phyloP scores from a whole-genome alignment of 2,888 invertebrate genomes.

The Orthonevra nobilis region DNA sequence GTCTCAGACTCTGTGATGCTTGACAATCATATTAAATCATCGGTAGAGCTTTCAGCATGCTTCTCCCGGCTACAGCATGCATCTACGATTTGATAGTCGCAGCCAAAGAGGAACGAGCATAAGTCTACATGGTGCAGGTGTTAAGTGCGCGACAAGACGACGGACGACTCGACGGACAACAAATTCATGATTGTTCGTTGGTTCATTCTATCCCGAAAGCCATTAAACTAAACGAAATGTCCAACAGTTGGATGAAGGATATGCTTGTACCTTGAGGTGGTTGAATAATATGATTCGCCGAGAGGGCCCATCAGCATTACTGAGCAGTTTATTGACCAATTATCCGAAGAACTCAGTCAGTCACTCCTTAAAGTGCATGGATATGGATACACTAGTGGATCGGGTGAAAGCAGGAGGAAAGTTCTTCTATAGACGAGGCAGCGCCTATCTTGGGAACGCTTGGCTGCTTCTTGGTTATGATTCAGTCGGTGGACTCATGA shows the following conservation, averaged over 20 bases:
- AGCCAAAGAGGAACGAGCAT: conserved; percentile 44
- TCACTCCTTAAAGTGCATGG: conserved; percentile 32
- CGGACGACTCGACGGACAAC: conserved; percentile 55
- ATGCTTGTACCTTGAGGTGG: conserved; percentile 48
- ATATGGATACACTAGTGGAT: too few species aligned
- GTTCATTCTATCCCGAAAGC: conserved; percentile 38
- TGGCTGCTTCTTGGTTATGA: conserved; percentile 47
- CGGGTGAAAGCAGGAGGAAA: conserved; percentile 46
- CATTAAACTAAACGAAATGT: conserved; percentile 58
- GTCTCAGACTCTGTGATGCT: conserved; percentile 45
- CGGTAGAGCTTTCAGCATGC: conserved; percentile 26
- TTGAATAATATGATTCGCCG: conserved; percentile 23
- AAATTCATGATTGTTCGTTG: conserved; percentile 39
- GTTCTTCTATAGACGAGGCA: conserved; percentile 5
- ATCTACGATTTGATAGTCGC: conserved; percentile 64
- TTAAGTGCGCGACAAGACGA: conserved; percentile 65
- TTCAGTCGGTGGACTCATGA: conserved; percentile 48
- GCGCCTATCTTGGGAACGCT: not conserved
- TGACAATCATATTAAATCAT: conserved; percentile 70
- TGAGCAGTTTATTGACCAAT: conserved; percentile 64
- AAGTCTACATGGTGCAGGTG: conserved; percentile 59
- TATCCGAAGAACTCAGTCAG: conserved; percentile 53
- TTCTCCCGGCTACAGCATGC: conserved; percentile 14
- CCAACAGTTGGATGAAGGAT: conserved; percentile 56
- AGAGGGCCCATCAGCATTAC: conserved; percentile 6